A percentile compares a stretch with the other conserved stretches of the same genome.
These are phyloP conservation scores for Leptosomus discolor DNA, from an alignment of 2,113 vertebrate species.

Conservation along the genomic window DNA sequence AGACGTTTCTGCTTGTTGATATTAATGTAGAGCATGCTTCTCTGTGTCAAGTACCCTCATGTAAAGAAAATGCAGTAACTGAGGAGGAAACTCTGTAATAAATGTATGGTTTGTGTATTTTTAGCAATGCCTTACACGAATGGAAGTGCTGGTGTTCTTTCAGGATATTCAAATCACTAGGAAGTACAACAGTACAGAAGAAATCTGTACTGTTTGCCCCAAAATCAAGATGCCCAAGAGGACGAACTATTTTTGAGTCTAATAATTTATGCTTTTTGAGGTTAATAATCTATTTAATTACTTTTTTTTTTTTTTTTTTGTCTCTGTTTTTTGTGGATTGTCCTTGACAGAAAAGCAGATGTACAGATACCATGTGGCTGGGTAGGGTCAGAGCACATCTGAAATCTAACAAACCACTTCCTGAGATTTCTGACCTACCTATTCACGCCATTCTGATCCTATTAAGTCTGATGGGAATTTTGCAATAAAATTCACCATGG, in stretches of 20 bases:
- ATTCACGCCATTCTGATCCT: neutral
- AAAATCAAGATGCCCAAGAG: neutral
- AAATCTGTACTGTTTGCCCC: neutral
- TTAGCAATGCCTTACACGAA: neutral
- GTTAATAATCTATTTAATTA: neutral
- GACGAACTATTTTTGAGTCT: neutral
- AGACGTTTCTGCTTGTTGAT: neutral
- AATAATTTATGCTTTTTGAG: neutral
- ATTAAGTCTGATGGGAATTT: neutral
- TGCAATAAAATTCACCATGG: neutral
- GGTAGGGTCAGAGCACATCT: neutral
- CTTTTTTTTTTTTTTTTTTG: neutral
- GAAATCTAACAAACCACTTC: neutral
- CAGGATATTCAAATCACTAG: neutral
- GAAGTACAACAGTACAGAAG: neutral
- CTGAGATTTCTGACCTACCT: neutral
- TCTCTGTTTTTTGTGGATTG: neutral
- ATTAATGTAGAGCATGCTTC: neutral
- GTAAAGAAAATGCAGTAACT: neutral
- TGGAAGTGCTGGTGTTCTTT: neutral
- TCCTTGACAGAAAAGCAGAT: neutral
- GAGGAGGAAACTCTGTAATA: neutral
- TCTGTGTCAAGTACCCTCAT: neutral
- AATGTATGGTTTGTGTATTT: neutral
- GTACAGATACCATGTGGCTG: neutral